Evolutionary conservation across 1,140 invertebrate genomes (phyloP), one percentile per base, ranked within the genome.

Genomic region (Orius insidiosus): DNA sequence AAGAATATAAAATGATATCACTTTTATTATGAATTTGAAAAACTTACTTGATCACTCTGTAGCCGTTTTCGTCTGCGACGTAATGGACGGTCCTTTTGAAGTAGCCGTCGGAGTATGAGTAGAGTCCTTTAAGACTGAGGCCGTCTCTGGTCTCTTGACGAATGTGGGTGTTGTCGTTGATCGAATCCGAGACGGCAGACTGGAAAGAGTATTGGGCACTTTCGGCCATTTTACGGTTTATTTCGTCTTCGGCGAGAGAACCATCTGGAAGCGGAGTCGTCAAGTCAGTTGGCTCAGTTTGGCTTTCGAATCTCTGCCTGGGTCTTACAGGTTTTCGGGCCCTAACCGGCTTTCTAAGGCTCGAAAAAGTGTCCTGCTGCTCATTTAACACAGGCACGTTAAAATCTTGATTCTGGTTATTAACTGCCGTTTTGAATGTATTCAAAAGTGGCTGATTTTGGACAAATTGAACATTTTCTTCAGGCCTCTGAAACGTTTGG

Each of bases 91-190:
- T 70, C n/a, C 69, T 60, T 45, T 57, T 57, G 48, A 66, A 64
- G 50, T 56, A 72, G 2, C 71, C 72, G 58, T 75, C 71, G 45
- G 60, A 64, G 56, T 73, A 75, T 14, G 64, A 65, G 53, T 74
- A 74, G 34, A 58, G 58, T 5, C 72, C 71, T 10, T 51, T 59
- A 0, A 67, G 60, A 19, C 63, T 63, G n/a, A 66, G 58, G 5
- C 64, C 63, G 13, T 72, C 63, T 24, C 71, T 61, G 2, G 56
- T 55, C 58, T 74, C 71, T 10, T 63, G 52, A n/a, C 70, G 58
- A 0, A 53, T 34, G 7, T 68, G 65, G 5, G 55, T 54, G 7
- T 60, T 57, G 49, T 72, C 71, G 49, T 61, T 65, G 44, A 74
- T 71, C 2, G 63, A 48, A 52, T 74, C 71, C 2, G 65, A 53